Evolutionary conservation across 2,113 vertebrate genomes (phyloP).

Genomic region (Rhipidura dahli): DNA sequence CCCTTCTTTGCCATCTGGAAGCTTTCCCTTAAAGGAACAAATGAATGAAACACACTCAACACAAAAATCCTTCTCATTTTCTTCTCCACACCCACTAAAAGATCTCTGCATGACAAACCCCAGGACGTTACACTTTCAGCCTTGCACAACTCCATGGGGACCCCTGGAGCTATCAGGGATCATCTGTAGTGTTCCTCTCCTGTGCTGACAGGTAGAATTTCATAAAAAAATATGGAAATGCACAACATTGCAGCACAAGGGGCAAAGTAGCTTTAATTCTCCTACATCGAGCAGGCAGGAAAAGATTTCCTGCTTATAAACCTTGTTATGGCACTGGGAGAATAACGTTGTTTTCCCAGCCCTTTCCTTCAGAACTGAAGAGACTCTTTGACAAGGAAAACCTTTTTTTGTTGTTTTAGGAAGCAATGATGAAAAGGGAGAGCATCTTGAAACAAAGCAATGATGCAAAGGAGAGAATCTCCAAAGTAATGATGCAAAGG

Average conservation of each 20-base stretch:
- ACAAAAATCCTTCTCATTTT: background rate
- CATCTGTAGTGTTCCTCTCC: background rate
- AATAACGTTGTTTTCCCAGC: background rate
- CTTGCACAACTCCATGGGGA: background rate
- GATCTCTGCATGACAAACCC: background rate
- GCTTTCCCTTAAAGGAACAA: background rate
- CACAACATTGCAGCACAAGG: background rate
- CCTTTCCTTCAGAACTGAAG: background rate
- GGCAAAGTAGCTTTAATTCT: background rate
- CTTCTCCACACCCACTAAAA: background rate
- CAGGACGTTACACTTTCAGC: background rate
- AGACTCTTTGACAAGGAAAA: background rate
- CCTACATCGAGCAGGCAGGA: background rate
- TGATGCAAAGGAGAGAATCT: too few relatives aligned
- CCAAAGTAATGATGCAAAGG: too few relatives aligned
- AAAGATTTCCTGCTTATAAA: background rate
- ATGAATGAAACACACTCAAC: background rate
- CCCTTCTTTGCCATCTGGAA: background rate
- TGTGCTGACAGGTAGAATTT: background rate
- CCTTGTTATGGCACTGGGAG: background rate
- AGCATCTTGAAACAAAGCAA: background rate
- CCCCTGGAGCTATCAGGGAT: background rate
- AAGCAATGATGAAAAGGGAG: background rate
- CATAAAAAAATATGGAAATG: background rate
- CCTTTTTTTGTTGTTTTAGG: background rate